Conservation (phyloP, 2,888 invertebrate species). For the Apeira syringaria region DNA sequence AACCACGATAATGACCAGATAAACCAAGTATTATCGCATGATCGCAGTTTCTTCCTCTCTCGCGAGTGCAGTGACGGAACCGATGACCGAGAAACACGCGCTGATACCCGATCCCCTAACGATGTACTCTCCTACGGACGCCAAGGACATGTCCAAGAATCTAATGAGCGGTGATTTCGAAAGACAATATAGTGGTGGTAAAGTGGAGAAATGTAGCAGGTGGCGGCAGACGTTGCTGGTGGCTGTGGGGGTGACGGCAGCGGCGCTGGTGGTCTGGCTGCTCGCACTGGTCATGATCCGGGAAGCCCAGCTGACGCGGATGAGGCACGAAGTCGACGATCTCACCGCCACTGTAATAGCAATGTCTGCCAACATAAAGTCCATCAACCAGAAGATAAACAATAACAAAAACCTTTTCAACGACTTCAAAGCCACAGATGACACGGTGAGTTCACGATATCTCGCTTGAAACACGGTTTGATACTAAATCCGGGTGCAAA, state of each 20-base stretch:
- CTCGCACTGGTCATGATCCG: conserved; percentile 62
- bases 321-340: conserved; percentile 64
- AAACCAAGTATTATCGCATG: too few species aligned
- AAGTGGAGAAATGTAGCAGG: conserved; percentile 49
- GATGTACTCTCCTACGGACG: conserved; percentile 68
- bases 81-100: conserved; percentile 73
- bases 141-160: conserved; percentile 70
- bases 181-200: conserved; percentile 57
- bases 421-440: conserved; percentile 65
- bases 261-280: conserved; percentile 53
- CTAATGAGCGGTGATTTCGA: conserved; percentile 75
- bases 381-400: conserved; percentile 61
- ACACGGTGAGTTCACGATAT: conserved; percentile 61
- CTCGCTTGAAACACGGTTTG: conserved; percentile 12
- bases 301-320: conserved; percentile 60
- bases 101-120: conserved; percentile 59
- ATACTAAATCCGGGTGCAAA: conserved; percentile 27
- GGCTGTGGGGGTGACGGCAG: conserved; percentile 32
- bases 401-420: conserved; percentile 60
- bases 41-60: conserved; percentile 36
- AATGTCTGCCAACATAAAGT: conserved; percentile 60
- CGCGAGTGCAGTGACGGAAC: conserved; percentile 57
- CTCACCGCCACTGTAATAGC: conserved; percentile 66
- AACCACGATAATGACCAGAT: conserved; percentile 64
- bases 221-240: conserved; percentile 51